A percentile compares a stretch with the other conserved stretches of the same genome.
Conservation (phyloP, 2,888 invertebrate genomes). For the Teleogryllus oceanicus region DNA sequence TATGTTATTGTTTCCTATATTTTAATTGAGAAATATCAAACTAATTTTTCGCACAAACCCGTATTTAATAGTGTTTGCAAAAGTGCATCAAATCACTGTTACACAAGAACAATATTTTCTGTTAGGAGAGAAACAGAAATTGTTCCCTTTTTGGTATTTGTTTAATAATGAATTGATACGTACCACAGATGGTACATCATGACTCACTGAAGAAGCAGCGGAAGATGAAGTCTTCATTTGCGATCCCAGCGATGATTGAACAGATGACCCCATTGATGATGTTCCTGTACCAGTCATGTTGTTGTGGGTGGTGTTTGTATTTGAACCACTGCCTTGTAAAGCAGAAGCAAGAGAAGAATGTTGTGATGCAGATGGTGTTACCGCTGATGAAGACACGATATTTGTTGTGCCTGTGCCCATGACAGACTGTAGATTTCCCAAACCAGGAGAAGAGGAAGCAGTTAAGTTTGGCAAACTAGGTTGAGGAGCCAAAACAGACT, state of each 20-base stretch:
- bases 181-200: slow-evolving; percentile 18
- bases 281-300: not conserved
- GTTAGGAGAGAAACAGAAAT: no score
- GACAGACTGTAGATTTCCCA: slow-evolving; percentile 32
- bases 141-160: no score
- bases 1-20: no score
- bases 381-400: not conserved
- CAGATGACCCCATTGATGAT: not conserved
- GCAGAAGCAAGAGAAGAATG: slow-evolving; percentile 1
- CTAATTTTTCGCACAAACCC: no score
- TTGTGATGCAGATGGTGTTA: not conserved
- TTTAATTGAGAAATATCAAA: no score
- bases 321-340: not conserved
- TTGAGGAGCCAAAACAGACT: not conserved
- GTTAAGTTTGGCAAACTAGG: slow-evolving; percentile 23
- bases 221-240: not conserved
- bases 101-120: no score
- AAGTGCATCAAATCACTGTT: no score
- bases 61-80: no score
- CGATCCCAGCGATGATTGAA: not conserved
- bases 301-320: not conserved
- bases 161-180: not conserved
- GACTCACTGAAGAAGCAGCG: not conserved
- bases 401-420: slow-evolving; percentile 25
- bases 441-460: slow-evolving; percentile 20